phyloP scores from a whole-genome alignment of 2,797 vertebrate species.

The Simalia tracyae region DNA sequence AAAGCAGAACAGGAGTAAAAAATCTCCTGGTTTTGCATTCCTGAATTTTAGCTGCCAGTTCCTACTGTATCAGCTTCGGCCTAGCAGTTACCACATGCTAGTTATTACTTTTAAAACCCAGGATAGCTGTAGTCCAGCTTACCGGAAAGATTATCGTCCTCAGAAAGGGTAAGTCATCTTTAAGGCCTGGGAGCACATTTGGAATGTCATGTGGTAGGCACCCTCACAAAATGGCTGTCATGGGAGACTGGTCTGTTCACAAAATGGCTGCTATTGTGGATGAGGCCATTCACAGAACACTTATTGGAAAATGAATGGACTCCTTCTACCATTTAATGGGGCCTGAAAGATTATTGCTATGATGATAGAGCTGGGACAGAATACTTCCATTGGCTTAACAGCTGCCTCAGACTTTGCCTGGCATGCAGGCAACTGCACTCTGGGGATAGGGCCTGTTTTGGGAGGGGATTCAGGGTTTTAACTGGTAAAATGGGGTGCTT shows the following conservation, averaged over 20 bases:
- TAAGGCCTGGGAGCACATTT: background rate
- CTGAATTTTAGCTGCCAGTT: background rate
- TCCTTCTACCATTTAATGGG: background rate
- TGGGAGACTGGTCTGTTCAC: background rate
- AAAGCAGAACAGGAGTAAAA: background rate
- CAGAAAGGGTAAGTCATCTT: background rate
- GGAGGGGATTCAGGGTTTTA: background rate
- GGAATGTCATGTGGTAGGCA: background rate
- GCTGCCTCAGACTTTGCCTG: background rate
- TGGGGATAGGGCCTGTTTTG: background rate
- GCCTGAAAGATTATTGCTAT: background rate
- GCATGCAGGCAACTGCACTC: background rate
- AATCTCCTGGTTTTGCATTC: background rate
- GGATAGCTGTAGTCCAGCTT: background rate
- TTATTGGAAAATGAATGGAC: background rate
- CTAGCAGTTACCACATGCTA: background rate
- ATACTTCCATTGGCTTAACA: background rate
- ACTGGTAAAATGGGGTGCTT: background rate
- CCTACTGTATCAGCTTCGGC: background rate
- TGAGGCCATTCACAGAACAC: background rate
- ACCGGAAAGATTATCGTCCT: background rate
- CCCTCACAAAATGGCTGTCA: background rate
- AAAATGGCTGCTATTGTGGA: background rate
- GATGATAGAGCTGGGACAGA: background rate
- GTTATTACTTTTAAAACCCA: background rate